Conservation (phyloP, 2,797 vertebrate genomes). For the Pogoniulus pusillus region DNA sequence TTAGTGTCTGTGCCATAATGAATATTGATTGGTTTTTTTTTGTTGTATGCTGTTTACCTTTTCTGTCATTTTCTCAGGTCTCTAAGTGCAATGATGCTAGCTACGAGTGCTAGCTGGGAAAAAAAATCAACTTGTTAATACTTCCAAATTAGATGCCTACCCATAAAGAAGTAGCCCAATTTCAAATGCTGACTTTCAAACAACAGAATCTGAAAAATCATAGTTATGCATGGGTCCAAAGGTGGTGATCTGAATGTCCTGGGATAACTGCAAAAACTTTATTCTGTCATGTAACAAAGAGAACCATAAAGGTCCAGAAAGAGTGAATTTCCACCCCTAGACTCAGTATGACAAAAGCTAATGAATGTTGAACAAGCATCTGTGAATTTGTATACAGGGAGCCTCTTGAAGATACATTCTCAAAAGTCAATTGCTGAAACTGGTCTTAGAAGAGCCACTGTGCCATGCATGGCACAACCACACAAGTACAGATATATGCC, state of each 20-base stretch:
- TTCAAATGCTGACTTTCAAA: neutral
- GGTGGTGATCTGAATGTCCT: neutral
- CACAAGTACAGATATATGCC: neutral
- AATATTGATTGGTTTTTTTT: neutral
- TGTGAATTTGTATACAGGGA: neutral
- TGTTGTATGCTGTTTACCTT: neutral
- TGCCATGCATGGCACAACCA: no score
- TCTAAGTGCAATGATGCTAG: neutral
- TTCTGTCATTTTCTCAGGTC: neutral
- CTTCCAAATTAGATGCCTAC: neutral
- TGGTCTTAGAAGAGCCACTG: neutral
- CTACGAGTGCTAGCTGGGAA: neutral
- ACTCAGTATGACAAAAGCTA: neutral
- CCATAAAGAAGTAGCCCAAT: neutral
- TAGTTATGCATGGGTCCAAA: neutral
- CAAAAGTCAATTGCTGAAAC: neutral
- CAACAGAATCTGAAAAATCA: neutral
- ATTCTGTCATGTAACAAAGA: neutral
- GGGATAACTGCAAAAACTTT: neutral
- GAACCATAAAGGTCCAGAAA: neutral
- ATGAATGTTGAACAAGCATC: neutral
- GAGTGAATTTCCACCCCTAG: neutral
- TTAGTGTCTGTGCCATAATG: neutral
- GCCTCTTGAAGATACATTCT: rapidly evolving
- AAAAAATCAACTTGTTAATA: neutral